Evolutionary conservation across 2,113 vertebrate species (phyloP).

Genomic region (Rhinolophus ferrumequinum): DNA sequence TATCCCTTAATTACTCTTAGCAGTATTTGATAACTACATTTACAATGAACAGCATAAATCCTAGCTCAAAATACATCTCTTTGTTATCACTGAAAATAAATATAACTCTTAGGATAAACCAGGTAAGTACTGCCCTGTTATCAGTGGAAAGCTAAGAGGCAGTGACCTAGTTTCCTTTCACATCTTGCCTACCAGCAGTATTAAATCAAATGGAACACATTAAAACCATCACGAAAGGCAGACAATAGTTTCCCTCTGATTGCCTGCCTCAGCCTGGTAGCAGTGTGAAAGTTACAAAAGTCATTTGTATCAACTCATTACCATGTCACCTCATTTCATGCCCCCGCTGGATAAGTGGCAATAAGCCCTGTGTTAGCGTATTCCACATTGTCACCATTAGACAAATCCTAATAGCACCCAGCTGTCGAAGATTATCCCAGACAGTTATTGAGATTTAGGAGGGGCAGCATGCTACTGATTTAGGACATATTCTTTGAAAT

Average conservation of each 20-base stretch:
- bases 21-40: neutral
- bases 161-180: slow-evolving; percentile 80
- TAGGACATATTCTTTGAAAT: slow-evolving; percentile 72
- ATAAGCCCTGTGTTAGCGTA: slow-evolving; percentile 75
- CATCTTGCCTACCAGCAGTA: slow-evolving; percentile 86
- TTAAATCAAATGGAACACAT: slow-evolving; percentile 90
- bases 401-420: slow-evolving; percentile 75
- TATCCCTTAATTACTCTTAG: slow-evolving; percentile 34
- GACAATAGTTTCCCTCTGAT: slow-evolving; percentile 90
- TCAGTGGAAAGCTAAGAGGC: slow-evolving; percentile 73
- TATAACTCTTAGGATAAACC: slow-evolving; percentile 71
- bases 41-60: neutral
- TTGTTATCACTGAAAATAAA: slow-evolving; percentile 76
- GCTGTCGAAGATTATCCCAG: slow-evolving; percentile 82
- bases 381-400: slow-evolving; percentile 78
- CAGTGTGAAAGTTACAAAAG: slow-evolving; percentile 87
- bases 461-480: slow-evolving; percentile 73
- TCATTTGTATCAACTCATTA: slow-evolving; percentile 93
- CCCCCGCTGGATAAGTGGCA: slow-evolving; percentile 81
- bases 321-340: slow-evolving; percentile 86
- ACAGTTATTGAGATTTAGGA: slow-evolving; percentile 83
- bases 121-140: slow-evolving; percentile 77
- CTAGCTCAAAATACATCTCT: slow-evolving; percentile 53
- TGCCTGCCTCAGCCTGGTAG: slow-evolving; percentile 87
- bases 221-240: slow-evolving; percentile 87